Evolutionary conservation across 1,140 invertebrate species (phyloP).

Genomic region (Sarcophaga peregrina): DNA sequence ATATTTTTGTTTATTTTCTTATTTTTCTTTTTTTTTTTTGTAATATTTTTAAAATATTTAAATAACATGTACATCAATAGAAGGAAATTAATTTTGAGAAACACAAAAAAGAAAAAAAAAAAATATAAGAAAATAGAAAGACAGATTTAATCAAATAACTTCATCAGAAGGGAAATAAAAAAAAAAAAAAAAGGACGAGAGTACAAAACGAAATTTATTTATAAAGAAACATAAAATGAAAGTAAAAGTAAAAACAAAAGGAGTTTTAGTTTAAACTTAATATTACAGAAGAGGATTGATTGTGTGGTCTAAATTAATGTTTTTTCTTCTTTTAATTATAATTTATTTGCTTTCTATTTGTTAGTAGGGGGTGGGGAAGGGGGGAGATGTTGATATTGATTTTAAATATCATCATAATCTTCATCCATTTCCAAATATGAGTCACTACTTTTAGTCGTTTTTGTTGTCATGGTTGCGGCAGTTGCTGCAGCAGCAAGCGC

Average conservation of each 20-base stretch:
- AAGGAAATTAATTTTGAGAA: background rate
- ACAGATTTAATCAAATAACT: background rate
- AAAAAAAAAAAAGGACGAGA: background rate
- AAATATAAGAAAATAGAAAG: background rate
- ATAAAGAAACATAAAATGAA: no score
- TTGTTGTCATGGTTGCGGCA: constrained; percentile 45
- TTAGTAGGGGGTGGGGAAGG: no score
- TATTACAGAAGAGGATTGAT: background rate
- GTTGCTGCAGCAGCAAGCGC: background rate
- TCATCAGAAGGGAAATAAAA: background rate
- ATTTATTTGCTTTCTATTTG: no score
- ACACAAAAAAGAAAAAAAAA: no score
- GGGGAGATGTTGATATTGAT: background rate
- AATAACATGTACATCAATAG: background rate
- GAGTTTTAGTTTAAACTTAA: background rate
- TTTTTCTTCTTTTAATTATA: background rate
- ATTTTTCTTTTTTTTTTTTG: background rate
- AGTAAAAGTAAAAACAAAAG: background rate
- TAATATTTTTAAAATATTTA: constrained; percentile 15
- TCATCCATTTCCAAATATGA: constrained; percentile 64
- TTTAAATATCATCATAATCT: constrained; percentile 67
- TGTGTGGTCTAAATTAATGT: constrained; percentile 12
- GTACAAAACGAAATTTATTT: background rate
- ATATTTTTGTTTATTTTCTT: background rate
- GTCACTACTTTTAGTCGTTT: constrained; percentile 55